Conservation (phyloP, 2,888 invertebrate species). For the Dynastes grantii region DNA sequence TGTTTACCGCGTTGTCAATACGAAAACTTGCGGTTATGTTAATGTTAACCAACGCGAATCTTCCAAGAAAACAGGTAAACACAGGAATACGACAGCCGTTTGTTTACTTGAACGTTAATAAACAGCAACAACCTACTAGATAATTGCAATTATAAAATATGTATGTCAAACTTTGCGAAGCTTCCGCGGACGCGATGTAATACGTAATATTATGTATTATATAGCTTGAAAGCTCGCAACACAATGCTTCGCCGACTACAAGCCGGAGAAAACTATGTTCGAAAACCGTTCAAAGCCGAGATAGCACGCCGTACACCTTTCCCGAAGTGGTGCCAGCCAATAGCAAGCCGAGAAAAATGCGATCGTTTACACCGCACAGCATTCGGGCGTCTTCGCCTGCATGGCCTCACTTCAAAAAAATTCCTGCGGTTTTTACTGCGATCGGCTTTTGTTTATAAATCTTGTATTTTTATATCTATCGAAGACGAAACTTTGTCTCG, state of each 20-base stretch:
- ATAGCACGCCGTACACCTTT: constrained; percentile 56
- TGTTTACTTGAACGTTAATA: constrained; percentile 1
- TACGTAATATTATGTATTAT: neutral
- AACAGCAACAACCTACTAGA: neutral
- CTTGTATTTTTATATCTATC: constrained; percentile 31
- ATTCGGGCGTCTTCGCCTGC: constrained; percentile 19
- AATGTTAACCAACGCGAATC: neutral
- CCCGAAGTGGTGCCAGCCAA: constrained; percentile 54
- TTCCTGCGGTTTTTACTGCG: constrained; percentile 41
- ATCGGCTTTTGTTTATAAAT: constrained; percentile 45
- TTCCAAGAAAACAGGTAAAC: neutral
- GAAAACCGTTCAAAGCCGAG: constrained; percentile 55
- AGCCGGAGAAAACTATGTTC: constrained; percentile 49
- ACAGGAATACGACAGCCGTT: neutral
- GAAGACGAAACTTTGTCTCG: constrained; percentile 25
- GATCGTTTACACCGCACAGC: neutral
- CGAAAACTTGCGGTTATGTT: neutral
- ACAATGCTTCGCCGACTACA: constrained; percentile 17
- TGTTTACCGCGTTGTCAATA: neutral
- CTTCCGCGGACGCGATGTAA: constrained; percentile 24
- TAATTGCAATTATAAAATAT: constrained; percentile 10
- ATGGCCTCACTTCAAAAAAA: constrained; percentile 21
- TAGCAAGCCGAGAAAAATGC: constrained; percentile 49
- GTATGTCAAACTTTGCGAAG: constrained; percentile 25
- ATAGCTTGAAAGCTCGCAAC: neutral